A percentile compares a stretch with the other conserved stretches of the same genome.
Conservation (phyloP, 2,888 invertebrate species). For the Teinopalpus imperialis region DNA sequence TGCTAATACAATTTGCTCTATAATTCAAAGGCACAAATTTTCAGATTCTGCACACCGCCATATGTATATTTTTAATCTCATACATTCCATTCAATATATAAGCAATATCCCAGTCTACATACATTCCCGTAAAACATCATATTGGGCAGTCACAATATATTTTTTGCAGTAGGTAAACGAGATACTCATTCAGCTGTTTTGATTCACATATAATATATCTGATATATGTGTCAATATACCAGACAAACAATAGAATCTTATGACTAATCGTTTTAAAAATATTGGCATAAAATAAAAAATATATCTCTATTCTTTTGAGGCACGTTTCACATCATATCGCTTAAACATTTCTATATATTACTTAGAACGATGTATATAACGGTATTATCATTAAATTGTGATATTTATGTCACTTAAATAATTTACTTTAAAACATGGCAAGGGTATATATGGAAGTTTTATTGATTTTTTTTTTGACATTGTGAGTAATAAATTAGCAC, state of each 20-base stretch:
- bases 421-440: conserved; percentile 42
- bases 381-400: conserved; percentile 4
- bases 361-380: conserved; percentile 8
- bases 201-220: conserved; percentile 6
- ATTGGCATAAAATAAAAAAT: conserved; percentile 43
- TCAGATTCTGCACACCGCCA: conserved; percentile 12
- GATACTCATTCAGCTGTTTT: background rate
- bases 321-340: conserved; percentile 35
- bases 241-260: conserved; percentile 29
- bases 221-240: background rate
- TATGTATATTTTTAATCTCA: conserved; percentile 9
- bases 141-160: conserved; percentile 6
- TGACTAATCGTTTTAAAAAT: conserved; percentile 33
- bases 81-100: conserved; percentile 11
- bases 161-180: conserved; percentile 9
- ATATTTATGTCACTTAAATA: conserved; percentile 19
- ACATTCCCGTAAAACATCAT: conserved; percentile 5
- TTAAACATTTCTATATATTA: conserved; percentile 5
- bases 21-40: conserved; percentile 25
- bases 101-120: conserved; percentile 4
- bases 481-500: no score
- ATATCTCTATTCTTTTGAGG: conserved; percentile 41
- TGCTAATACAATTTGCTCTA: conserved; percentile 21
- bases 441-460: conserved; percentile 31
- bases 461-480: conserved; percentile 15